Evolutionary conservation across 1,140 invertebrate genomes (phyloP), one percentile per base, ranked within the genome.

Genomic region (Conus ventricosus): DNA sequence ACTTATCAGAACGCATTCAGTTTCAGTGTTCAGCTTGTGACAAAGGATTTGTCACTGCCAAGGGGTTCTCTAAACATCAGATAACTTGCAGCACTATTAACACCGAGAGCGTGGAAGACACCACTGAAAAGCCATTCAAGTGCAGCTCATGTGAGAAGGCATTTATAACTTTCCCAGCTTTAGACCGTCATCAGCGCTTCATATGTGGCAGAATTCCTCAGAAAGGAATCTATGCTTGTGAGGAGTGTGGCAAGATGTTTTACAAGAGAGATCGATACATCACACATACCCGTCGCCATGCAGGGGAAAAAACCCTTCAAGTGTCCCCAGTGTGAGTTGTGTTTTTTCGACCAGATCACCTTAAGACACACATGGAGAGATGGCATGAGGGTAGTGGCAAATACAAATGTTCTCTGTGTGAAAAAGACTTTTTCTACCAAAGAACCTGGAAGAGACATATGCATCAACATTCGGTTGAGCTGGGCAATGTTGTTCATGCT

Each of bases 101-200:
- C 17, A 20, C 2, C 4, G 80, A 39, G 13, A 27, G 17, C 0
- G 15, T 8, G 2, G 80, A 8, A 20, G 7, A 17, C 5, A 81
- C 13, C 5, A 81, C 13, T 23, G 80, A 81, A 51, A 51, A 54
- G 51, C 80, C 80, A 25, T 81, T 81, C 51, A 81, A 54, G 23
- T 81, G 80, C 80, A 81, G 11, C 80, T 10, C 51, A 4, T 81
- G 80, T 81, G 80, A 81, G 51, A 81, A 81, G 23, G 5, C 39
- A 4, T 81, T 54, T 54, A 15, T 5, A 53, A 81, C 8, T 54
- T 81, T 81, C 6, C 80, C 80, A 1, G 39, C 27, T 51, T 81
- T 81, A 23, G 80, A 81, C 25, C 80, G 80, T 54, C 80, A 81
- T 23, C 80, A 81, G 80, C 80, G 80, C 54, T 81, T 81, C 51